Conservation (phyloP, 1,140 invertebrate genomes). For the Asobara japonica region DNA sequence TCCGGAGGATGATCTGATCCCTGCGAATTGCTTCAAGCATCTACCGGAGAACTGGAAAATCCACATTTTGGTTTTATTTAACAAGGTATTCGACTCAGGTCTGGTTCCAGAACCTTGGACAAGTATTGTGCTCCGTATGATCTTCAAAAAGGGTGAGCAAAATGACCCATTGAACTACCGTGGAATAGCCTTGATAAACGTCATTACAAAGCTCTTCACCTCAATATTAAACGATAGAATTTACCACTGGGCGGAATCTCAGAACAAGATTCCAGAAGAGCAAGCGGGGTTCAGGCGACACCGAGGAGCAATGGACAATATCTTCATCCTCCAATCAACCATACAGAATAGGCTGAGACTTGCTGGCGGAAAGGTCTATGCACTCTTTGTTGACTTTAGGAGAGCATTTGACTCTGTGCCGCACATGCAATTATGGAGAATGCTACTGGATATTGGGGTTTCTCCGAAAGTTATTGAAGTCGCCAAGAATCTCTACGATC, state of each 20-base stretch:
- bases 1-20: conserved; percentile 37
- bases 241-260: conserved; percentile 30
- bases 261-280: conserved; percentile 37
- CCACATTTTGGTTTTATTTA: conserved; percentile 17
- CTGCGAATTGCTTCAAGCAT: conserved; percentile 30
- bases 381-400: not conserved
- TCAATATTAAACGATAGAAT: conserved; percentile 37
- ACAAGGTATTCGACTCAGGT: conserved; percentile 14
- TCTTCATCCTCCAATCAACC: not conserved
- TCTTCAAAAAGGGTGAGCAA: conserved; percentile 38
- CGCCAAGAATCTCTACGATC: not conserved
- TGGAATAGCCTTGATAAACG: conserved; percentile 42
- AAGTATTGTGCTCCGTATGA: conserved; percentile 16
- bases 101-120: conserved; percentile 19
- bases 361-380: not conserved
- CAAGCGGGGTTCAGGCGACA: conserved; percentile 45
- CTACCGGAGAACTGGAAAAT: conserved; percentile 3
- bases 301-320: conserved; percentile 22
- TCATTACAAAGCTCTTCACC: conserved; percentile 40
- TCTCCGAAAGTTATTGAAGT: not conserved
- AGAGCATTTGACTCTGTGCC: not conserved
- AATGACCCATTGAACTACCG: conserved; percentile 42
- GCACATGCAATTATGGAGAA: not conserved
- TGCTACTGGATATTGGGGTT: not conserved
- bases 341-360: not conserved